Base-by-base conservation (phyloP, 2,888 invertebrate genomes). In the Sylvicola fuscatus region DNA sequence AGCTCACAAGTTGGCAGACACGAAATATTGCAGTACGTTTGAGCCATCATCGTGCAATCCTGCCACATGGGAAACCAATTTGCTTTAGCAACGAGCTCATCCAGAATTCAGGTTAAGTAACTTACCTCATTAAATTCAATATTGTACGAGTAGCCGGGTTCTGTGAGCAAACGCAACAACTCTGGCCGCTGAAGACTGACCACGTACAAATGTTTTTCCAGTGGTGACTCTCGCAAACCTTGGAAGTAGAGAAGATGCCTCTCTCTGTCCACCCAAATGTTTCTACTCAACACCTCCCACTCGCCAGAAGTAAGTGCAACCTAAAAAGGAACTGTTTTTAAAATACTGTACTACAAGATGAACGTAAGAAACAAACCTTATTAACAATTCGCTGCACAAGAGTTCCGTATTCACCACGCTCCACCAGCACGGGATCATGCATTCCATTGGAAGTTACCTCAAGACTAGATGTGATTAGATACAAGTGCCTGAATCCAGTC, bases 161-260 rank as follows among this genome's bases (percentile, higher is more conserved):
- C 64, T 0, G 90, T 90, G 8, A 92, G 64, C 36, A 89, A 60
- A 33, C 76, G 63, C 37, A 81, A 67, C 45, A 79, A 71, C 41
- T 74, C 71, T 0, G 84, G 80, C 29, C 70, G 57, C 16, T 72
- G 64, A 37, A 82, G 56, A 6, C 82, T 75, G 3, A 82, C 80
- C 3, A 77, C 87, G 61, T 89, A 95, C 47, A 93, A 62, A 53
- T 95, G 95, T 43, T 84, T 79, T 60, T 95, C 93, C 40, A 95
- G 58, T 0, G 92, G 89, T 3, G 84, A 78, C 60, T 95, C 92
- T 44, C 78, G 76, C 40, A 89, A 64, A 3, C 83, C 93, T 49
- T 84, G 72, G 61, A 95, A 93, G 64, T 89, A 95, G 2, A 95
- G 80, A 39, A 92, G 62, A 39, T 76, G 70, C 41, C 75, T 66